phyloP scores from a whole-genome alignment of 2,113 vertebrate species.

The Zosterops pallidus region DNA sequence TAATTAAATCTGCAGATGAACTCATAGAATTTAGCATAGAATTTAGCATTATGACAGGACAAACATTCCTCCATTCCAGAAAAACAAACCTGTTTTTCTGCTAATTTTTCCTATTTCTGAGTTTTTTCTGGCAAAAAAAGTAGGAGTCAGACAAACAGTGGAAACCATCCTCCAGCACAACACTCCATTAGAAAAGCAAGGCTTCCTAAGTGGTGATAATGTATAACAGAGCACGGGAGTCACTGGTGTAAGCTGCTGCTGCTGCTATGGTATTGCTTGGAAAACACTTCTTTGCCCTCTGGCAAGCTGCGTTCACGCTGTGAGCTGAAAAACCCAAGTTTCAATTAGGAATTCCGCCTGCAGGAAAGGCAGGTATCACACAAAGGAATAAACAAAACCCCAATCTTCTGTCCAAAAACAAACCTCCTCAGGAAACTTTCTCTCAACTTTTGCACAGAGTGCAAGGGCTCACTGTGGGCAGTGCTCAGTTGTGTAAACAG shows the following conservation, averaged over 20 bases:
- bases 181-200: not conserved
- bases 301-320: accelerated
- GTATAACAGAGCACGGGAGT: not conserved
- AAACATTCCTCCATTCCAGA: not conserved
- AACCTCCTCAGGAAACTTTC: not conserved
- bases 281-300: not conserved
- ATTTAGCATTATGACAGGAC: not conserved
- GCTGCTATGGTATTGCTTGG: not conserved
- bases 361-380: not conserved
- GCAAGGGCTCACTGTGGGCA: not conserved
- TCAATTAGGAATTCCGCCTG: not conserved
- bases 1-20: not conserved
- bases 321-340: not conserved
- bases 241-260: not conserved
- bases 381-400: not conserved
- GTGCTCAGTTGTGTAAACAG: not conserved
- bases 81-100: not conserved
- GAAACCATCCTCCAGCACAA: not conserved
- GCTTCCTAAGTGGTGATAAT: not conserved
- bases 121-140: not conserved
- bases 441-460: not conserved
- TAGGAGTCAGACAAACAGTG: not conserved
- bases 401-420: not conserved
- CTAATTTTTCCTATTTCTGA: not conserved
- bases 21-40: too few species aligned